Conservation (phyloP, 2,797 vertebrate species). For the Chiloscyllium punctatum region DNA sequence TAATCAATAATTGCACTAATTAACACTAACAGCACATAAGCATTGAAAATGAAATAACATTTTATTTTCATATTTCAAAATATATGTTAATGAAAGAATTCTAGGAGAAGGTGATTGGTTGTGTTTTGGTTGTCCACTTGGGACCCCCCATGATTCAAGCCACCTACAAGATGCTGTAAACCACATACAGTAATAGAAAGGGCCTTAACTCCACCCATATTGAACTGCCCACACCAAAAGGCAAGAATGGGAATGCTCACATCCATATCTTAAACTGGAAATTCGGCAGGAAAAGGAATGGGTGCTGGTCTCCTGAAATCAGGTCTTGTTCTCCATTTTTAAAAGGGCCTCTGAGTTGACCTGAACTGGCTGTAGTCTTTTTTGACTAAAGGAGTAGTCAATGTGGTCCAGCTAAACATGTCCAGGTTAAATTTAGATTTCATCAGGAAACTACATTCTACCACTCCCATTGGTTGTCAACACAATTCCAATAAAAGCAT, state of each 20-base stretch:
- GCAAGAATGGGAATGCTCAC: neutral
- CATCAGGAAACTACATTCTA: neutral
- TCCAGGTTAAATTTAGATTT: neutral
- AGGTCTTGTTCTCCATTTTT: neutral
- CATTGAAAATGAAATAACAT: no score
- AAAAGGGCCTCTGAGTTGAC: neutral
- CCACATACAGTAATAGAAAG: no score
- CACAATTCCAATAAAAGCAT: neutral
- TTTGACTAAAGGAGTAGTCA: neutral
- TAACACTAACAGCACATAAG: no score
- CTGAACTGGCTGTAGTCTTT: neutral
- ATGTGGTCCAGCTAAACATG: neutral
- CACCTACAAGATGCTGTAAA: no score
- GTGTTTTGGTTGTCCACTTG: no score
- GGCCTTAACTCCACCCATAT: neutral
- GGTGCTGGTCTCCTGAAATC: neutral
- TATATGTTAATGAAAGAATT: no score
- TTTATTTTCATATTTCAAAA: no score
- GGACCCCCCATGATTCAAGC: no score
- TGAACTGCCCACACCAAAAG: neutral
- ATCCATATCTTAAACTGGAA: neutral
- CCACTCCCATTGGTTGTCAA: neutral
- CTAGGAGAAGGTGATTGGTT: no score
- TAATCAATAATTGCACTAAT: no score
- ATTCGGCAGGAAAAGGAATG: neutral